Evolutionary conservation across 2,888 invertebrate species (phyloP).

Genomic region (Pegoplata infirma): DNA sequence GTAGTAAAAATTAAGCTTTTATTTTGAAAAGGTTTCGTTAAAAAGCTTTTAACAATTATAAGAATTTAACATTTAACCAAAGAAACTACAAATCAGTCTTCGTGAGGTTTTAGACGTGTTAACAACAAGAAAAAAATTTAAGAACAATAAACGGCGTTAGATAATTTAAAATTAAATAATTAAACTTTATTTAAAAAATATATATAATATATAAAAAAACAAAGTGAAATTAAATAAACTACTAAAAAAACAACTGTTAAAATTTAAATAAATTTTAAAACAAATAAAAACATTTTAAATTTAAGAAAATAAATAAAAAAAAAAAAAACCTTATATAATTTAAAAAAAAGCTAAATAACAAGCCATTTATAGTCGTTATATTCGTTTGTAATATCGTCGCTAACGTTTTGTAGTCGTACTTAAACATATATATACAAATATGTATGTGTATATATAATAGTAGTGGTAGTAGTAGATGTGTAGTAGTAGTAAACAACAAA

Average conservation of each 20-base stretch:
- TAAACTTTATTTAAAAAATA: neutral
- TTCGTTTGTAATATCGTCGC: constrained; percentile 43
- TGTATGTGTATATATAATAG: too few species aligned
- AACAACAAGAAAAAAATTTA: constrained; percentile 57
- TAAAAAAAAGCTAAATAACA: constrained; percentile 54
- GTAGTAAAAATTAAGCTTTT: constrained; percentile 37
- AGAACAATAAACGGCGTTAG: constrained; percentile 22
- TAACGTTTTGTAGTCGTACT: constrained; percentile 20
- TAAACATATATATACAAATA: constrained; percentile 39
- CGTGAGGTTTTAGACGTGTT: constrained; percentile 65
- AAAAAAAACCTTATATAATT: constrained; percentile 55
- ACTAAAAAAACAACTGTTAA: neutral
- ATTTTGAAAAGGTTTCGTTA: constrained; percentile 47
- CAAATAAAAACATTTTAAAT: neutral
- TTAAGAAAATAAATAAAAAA: constrained; percentile 17
- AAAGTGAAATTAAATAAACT: neutral
- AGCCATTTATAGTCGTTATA: constrained; percentile 55
- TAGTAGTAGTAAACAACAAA: constrained; percentile 7
- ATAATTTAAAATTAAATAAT: neutral
- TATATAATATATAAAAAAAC: neutral
- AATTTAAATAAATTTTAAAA: neutral
- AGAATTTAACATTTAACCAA: constrained; percentile 34
- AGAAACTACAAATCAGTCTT: constrained; percentile 61
- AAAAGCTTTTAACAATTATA: constrained; percentile 52
- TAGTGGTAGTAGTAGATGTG: constrained; percentile 36